Base-by-base conservation (phyloP, 2,113 vertebrate species). In the Leptodactylus fuscus region DNA sequence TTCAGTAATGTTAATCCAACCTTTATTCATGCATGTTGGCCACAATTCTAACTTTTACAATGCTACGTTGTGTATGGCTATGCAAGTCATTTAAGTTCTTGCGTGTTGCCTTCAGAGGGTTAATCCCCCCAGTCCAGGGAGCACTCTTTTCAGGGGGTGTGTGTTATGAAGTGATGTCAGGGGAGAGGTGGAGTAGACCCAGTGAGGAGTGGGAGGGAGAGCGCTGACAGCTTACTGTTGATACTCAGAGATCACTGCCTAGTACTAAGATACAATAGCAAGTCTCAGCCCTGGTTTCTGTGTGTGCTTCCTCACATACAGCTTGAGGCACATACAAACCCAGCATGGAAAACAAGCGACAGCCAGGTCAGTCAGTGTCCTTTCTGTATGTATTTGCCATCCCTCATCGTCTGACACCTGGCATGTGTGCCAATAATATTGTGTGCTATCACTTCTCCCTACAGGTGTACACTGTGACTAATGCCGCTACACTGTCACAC, bases 301-400 rank as follows among this genome's bases (percentile, higher is more conserved):
- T 79, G 76, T 41, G 32, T 75, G 70, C 62, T 85, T 41, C 48
- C 32, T 69, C 44, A 69, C 73, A 27, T 16, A 78, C 44, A 22
- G 4, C 27, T 44, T 48, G 51, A 65, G 55, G 36, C 38, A 62
- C 70, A 76, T 34, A 79, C 36, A 80, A 48, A 85, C n/a, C 60
- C 62, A 73, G 67, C 62, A 86, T 86, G 84, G 84, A 86, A 67
- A 86, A 81, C 84, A 86, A 86, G 84, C 76, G 76, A 73, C 84
- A 86, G 67, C 84, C 84, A 86, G 84, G 84, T 86, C 65, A 86
- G 84, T 86, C 20, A 15, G 49, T 77, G 18, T 81, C 46, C n/a
- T 53, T 36, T 15, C 53, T 71, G 34, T 81, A 13, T 85, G 15
- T 78, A 20, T 78, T 11, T n/a, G n/a, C n/a, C n/a, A n/a, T n/a